Conservation (phyloP, 37 sponge, comb jelly and placozoan species). For the Lycopodina hypogea region DNA sequence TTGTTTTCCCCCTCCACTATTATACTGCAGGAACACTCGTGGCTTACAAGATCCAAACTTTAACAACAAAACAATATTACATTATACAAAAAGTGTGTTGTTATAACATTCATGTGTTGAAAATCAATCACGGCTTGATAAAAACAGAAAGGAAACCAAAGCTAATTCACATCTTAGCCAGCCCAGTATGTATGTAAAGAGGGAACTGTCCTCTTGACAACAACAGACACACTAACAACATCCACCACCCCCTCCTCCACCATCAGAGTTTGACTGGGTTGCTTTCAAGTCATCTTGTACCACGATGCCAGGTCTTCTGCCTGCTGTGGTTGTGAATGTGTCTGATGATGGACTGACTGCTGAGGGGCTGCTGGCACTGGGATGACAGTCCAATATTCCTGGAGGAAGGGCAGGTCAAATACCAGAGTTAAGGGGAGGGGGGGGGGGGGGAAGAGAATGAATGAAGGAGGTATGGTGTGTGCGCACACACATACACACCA, state of each 20-base stretch:
- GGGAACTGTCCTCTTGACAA: constrained; percentile 11
- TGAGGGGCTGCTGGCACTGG: not conserved
- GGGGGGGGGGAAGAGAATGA: not conserved
- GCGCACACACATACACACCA: too few relatives aligned
- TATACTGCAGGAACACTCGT: constrained; percentile 72
- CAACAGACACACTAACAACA: not conserved
- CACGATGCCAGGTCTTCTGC: constrained; percentile 16
- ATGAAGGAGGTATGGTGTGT: too few relatives aligned
- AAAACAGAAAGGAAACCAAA: too few relatives aligned
- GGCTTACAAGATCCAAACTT: constrained; percentile 82
- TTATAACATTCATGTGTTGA: not conserved
- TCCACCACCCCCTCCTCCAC: constrained; percentile 4
- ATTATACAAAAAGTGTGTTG: not conserved
- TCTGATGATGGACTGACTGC: not conserved
- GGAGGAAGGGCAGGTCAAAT: not conserved
- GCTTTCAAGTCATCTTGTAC: constrained; percentile 31
- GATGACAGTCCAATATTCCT: constrained; percentile 17
- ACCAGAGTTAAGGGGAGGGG: not conserved
- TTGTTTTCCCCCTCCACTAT: too few relatives aligned
- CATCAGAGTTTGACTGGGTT: not conserved
- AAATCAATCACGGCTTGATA: too few relatives aligned
- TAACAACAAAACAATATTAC: constrained; percentile 19
- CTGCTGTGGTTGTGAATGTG: not conserved
- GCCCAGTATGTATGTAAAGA: constrained; percentile 9
- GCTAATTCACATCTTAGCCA: constrained; percentile 1